Conservation (phyloP, 2,113 vertebrate species). For the Apodemus sylvaticus region DNA sequence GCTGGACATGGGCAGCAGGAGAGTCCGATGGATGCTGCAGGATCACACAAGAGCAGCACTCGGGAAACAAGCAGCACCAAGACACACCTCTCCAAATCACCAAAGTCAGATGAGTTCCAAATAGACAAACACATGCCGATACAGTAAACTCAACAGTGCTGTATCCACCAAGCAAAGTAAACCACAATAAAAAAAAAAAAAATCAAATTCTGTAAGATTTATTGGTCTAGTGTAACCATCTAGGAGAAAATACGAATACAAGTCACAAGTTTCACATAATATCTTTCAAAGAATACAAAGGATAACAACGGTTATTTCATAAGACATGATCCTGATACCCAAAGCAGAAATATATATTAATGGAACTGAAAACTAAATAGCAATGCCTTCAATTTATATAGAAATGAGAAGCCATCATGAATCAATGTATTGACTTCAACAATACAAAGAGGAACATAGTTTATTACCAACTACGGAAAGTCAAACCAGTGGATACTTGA, state of each 20-base stretch:
- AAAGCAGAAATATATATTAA: not conserved
- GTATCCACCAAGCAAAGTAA: not conserved
- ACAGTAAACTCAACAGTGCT: not conserved
- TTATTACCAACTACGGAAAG: not conserved
- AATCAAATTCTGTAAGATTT: not conserved
- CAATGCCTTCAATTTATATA: constrained; percentile 6
- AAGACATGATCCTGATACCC: not conserved
- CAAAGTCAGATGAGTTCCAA: not conserved
- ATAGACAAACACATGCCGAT: not conserved
- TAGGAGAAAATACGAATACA: not conserved
- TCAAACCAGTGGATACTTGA: not conserved
- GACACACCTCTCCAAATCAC: not conserved
- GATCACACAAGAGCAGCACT: not conserved
- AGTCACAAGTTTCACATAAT: not conserved
- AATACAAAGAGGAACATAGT: constrained; percentile 1
- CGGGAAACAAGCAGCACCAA: not conserved
- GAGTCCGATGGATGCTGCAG: not conserved
- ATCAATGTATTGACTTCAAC: not conserved
- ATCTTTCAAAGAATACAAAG: not conserved
- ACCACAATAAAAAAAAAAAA: not conserved
- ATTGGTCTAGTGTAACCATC: not conserved
- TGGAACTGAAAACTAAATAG: not conserved
- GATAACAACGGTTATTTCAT: not conserved
- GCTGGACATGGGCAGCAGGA: not conserved
- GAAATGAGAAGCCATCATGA: not conserved